Evolutionary conservation across 2,113 vertebrate species (phyloP), one percentile per base, ranked within the genome.

Genomic region (Ammodytes marinus): DNA sequence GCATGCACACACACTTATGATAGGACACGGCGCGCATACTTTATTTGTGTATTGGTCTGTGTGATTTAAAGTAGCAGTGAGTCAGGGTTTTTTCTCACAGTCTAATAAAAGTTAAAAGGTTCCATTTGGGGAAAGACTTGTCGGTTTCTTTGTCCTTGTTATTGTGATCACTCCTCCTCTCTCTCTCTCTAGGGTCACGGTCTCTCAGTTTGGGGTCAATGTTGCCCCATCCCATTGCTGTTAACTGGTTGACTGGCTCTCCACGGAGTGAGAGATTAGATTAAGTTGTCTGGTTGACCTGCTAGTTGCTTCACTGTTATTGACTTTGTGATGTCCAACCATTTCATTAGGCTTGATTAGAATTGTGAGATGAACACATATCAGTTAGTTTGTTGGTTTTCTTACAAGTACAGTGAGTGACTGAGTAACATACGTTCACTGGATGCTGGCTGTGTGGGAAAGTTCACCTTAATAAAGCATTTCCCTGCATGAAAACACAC

Each of bases 31-130:
- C n/a, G n/a, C n/a, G n/a, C n/a, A n/a, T n/a, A n/a, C n/a, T n/a
- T n/a, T n/a, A n/a, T n/a, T n/a, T n/a, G n/a, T n/a, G n/a, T n/a
- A n/a, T n/a, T n/a, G n/a, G n/a, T n/a, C n/a, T n/a, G n/a, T n/a
- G n/a, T n/a, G n/a, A n/a, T n/a, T n/a, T n/a, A n/a, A n/a, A n/a
- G n/a, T n/a, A n/a, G n/a, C n/a, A n/a, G n/a, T n/a, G n/a, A n/a
- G n/a, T n/a, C n/a, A n/a, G n/a, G 4, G 53, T 15, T 57, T 69
- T 45, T 57, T 55, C n/a, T 55, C 11, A 35, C 50, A 45, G 43
- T 43, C 58, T 55, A 63, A 76, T 66, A 77, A 71, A 82, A 82
- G 43, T 77, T 77, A 27, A 59, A 82, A 77, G 67, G 52, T 67
- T 71, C 27, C 53, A 40, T 64, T 57, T 76, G 52, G 45, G 57